Conservation (phyloP, 2,113 vertebrate species). For the Pteronura brasiliensis region DNA sequence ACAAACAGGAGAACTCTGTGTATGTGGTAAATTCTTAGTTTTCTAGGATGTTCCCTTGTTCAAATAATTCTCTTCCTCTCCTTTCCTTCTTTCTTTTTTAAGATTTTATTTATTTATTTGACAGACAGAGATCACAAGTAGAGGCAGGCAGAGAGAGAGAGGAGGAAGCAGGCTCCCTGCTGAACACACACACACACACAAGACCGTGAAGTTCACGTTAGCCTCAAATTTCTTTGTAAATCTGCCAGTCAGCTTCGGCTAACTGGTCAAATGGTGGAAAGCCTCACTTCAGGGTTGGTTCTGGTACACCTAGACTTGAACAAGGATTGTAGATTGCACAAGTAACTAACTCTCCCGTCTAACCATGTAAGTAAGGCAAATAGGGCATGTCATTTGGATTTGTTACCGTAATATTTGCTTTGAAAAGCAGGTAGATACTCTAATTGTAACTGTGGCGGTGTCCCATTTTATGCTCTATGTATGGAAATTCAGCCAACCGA, state of each 20-base stretch:
- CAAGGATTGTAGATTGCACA: background rate
- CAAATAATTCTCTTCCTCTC: background rate
- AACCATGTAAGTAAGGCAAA: background rate
- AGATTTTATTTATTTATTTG: too few relatives aligned
- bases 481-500: background rate
- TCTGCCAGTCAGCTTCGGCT: background rate
- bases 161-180: too few relatives aligned
- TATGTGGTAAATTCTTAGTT: constrained; percentile 23
- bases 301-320: background rate
- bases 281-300: background rate
- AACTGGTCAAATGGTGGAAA: background rate
- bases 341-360: background rate
- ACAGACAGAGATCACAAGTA: too few relatives aligned
- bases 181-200: background rate
- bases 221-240: background rate
- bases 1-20: background rate
- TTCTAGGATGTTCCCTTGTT: background rate
- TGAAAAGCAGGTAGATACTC: background rate
- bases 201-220: background rate
- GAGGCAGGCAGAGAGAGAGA: too few relatives aligned
- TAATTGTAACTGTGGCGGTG: background rate
- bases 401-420: background rate
- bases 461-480: background rate
- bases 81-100: background rate
- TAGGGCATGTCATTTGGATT: background rate